Conservation (phyloP, 1,140 invertebrate species). For the Rhynchophorus ferrugineus region DNA sequence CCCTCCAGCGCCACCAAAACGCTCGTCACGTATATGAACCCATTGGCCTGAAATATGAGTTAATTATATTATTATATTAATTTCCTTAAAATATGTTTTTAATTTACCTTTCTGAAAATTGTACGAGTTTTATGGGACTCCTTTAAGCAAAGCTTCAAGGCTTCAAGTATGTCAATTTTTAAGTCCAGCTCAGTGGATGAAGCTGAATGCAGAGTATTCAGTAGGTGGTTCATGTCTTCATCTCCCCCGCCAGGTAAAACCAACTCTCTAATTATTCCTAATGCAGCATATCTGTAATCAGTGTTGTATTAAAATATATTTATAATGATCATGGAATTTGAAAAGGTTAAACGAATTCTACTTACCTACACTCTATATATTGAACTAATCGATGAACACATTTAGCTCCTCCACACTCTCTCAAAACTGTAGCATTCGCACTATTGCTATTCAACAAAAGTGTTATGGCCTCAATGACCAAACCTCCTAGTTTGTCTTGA, state of each 20-base stretch:
- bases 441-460: slow-evolving; percentile 70
- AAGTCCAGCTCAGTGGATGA: slow-evolving; percentile 68
- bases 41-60: slow-evolving; percentile 54
- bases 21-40: slow-evolving; percentile 96
- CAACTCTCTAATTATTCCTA: slow-evolving; percentile 72
- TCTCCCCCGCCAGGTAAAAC: slow-evolving; percentile 87
- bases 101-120: slow-evolving; percentile 84
- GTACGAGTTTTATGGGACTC: slow-evolving; percentile 94
- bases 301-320: background rate
- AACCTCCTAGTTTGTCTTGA: slow-evolving; percentile 70
- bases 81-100: slow-evolving; percentile 6
- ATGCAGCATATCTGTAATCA: slow-evolving; percentile 12
- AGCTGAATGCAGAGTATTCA: slow-evolving; percentile 85
- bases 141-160: slow-evolving; percentile 76
- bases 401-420: slow-evolving; percentile 85
- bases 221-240: slow-evolving; percentile 87
- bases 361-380: slow-evolving; percentile 72
- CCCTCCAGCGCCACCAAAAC: slow-evolving; percentile 90
- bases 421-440: slow-evolving; percentile 85
- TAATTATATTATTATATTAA: background rate
- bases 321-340: background rate
- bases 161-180: slow-evolving; percentile 87
- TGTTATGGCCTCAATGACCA: slow-evolving; percentile 82
- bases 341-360: slow-evolving; percentile 27
- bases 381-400: slow-evolving; percentile 86